Conservation (phyloP, 1,140 invertebrate species). For the Aphis gossypii region DNA sequence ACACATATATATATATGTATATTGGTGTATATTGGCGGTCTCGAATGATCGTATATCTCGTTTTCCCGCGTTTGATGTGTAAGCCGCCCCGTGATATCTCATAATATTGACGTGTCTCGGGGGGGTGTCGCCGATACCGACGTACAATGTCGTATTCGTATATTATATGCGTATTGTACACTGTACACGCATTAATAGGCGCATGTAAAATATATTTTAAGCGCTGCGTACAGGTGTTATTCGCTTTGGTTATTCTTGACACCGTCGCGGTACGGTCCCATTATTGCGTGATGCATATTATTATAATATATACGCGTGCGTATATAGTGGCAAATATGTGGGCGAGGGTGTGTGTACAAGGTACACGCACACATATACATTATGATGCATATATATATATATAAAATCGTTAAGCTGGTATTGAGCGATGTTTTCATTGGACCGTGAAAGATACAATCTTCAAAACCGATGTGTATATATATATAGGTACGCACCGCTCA, state of each 20-base stretch:
- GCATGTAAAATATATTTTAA: neutral
- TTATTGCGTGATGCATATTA: neutral
- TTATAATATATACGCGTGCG: neutral
- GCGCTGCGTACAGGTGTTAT: neutral
- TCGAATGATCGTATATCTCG: neutral
- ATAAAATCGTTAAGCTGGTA: slow-evolving; percentile 36
- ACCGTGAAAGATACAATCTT: slow-evolving; percentile 55
- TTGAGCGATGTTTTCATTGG: slow-evolving; percentile 55
- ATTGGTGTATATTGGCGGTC: no score
- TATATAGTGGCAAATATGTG: neutral
- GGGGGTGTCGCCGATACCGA: neutral
- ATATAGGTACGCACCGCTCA: neutral
- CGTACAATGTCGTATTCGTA: no score
- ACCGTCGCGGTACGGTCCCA: neutral
- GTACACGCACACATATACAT: neutral
- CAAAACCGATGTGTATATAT: slow-evolving; percentile 15
- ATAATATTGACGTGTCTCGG: neutral
- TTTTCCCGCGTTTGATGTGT: neutral
- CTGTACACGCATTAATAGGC: neutral
- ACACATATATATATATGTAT: neutral
- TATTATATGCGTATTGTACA: neutral
- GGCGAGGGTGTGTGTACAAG: neutral
- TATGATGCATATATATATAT: neutral
- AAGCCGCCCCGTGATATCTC: neutral
- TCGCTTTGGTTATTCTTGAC: neutral